Evolutionary conservation across 2,888 invertebrate genomes (phyloP).

Genomic region (Podotricha telesiphe): DNA sequence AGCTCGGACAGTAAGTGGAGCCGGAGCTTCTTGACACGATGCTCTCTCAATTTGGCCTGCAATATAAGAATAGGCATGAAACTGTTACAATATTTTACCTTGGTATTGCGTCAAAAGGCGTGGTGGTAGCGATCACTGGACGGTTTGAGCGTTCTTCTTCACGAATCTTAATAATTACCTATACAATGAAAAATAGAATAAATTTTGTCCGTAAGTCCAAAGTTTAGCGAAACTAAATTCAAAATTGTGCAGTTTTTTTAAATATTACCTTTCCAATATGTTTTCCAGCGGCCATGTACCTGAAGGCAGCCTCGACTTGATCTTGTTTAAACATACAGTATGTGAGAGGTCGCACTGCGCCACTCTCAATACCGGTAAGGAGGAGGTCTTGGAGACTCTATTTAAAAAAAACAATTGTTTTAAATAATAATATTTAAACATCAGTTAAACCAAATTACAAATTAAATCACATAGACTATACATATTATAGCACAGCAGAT

Average conservation of each 20-base stretch:
- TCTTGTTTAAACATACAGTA: constrained; percentile 83
- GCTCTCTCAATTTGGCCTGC: too few relatives aligned
- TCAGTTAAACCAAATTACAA: neutral
- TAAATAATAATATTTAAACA: neutral
- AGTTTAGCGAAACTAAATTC: too few relatives aligned
- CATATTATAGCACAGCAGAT: too few relatives aligned
- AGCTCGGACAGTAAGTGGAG: too few relatives aligned
- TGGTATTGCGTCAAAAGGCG: constrained; percentile 67
- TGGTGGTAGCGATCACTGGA: constrained; percentile 54
- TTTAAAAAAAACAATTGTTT: neutral
- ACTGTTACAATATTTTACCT: constrained; percentile 61
- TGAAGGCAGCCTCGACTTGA: constrained; percentile 86
- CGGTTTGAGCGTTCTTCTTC: constrained; percentile 71
- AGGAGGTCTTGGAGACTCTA: constrained; percentile 83
- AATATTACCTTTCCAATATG: constrained; percentile 87
- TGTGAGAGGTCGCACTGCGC: constrained; percentile 86
- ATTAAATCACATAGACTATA: neutral
- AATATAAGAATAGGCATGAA: too few relatives aligned
- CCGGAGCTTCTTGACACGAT: too few relatives aligned
- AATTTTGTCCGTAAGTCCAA: too few relatives aligned
- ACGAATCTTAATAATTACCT: constrained; percentile 82
- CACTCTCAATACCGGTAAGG: constrained; percentile 83
- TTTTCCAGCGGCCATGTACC: constrained; percentile 86
- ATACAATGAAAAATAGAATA: neutral
- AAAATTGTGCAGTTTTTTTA: too few relatives aligned